phyloP scores from a whole-genome alignment of 1,140 invertebrate genomes.

The Pachypeltis micranthus region DNA sequence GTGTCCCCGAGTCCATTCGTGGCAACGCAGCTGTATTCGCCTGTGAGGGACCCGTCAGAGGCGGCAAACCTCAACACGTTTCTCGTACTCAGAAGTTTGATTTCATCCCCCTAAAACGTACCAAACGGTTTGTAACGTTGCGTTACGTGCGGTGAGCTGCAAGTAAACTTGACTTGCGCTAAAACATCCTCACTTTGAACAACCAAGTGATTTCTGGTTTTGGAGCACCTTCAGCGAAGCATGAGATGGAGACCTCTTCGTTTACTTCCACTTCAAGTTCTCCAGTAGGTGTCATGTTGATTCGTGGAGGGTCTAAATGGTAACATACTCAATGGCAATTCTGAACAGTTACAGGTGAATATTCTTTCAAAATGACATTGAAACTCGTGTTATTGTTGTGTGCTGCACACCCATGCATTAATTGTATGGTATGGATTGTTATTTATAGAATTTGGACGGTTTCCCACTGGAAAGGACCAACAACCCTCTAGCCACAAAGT shows the following conservation, averaged over 20 bases:
- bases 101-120: conserved; percentile 41
- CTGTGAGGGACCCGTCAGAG: conserved; percentile 48
- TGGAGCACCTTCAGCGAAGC: conserved; percentile 52
- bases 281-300: conserved; percentile 50
- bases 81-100: conserved; percentile 47
- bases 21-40: conserved; percentile 57
- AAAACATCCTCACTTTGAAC: conserved; percentile 43
- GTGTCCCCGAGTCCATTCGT: conserved; percentile 60
- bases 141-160: too few relatives aligned
- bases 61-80: conserved; percentile 52
- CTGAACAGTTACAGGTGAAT: too few relatives aligned
- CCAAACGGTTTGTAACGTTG: background rate
- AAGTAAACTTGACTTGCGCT: background rate
- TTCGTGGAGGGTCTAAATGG: conserved; percentile 48
- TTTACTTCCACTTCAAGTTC: conserved; percentile 55
- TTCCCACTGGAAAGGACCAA: too few relatives aligned
- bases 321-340: conserved; percentile 14
- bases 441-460: too few relatives aligned
- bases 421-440: too few relatives aligned
- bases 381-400: too few relatives aligned
- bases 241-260: conserved; percentile 55
- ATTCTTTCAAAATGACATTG: too few relatives aligned
- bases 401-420: too few relatives aligned
- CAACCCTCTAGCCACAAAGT: too few relatives aligned
- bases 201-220: conserved; percentile 54